phyloP scores from a whole-genome alignment of 2,888 invertebrate species.

The Serrognathus titanus region DNA sequence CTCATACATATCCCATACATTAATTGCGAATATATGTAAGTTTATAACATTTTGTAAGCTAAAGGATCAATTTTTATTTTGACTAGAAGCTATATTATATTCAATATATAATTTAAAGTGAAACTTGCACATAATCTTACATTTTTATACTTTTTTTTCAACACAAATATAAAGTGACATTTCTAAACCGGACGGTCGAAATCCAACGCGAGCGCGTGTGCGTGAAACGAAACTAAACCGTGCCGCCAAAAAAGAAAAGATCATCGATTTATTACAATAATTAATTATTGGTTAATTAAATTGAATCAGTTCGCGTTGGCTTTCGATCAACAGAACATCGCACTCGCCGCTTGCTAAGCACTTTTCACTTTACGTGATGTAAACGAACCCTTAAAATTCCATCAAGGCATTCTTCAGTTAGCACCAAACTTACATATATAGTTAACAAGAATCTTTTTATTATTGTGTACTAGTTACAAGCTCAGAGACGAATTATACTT shows the following conservation, averaged over 20 bases:
- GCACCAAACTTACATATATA: conserved; percentile 50
- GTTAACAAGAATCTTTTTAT: conserved; percentile 42
- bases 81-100: conserved; percentile 42
- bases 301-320: neutral
- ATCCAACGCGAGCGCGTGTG: conserved; percentile 10
- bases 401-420: conserved; percentile 47
- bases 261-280: neutral
- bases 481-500: conserved; percentile 27
- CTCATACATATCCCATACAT: conserved; percentile 55
- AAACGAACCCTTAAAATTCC: conserved; percentile 28
- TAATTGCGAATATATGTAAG: conserved; percentile 50
- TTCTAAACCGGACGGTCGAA: conserved; percentile 24
- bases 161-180: conserved; percentile 41
- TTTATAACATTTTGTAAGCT: conserved; percentile 48
- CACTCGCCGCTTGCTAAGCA: conserved; percentile 2
- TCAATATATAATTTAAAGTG: conserved; percentile 42
- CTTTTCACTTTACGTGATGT: conserved; percentile 20
- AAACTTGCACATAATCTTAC: conserved; percentile 44
- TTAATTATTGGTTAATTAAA: neutral
- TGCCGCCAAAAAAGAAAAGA: conserved; percentile 20
- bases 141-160: conserved; percentile 25
- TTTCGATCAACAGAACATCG: conserved; percentile 2
- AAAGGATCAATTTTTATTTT: conserved; percentile 38
- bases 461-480: conserved; percentile 41
- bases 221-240: conserved; percentile 29